A percentile compares a stretch with the other conserved stretches of the same genome.
Conservation (phyloP, 2,888 invertebrate species). For the Protodeltote pygarga region DNA sequence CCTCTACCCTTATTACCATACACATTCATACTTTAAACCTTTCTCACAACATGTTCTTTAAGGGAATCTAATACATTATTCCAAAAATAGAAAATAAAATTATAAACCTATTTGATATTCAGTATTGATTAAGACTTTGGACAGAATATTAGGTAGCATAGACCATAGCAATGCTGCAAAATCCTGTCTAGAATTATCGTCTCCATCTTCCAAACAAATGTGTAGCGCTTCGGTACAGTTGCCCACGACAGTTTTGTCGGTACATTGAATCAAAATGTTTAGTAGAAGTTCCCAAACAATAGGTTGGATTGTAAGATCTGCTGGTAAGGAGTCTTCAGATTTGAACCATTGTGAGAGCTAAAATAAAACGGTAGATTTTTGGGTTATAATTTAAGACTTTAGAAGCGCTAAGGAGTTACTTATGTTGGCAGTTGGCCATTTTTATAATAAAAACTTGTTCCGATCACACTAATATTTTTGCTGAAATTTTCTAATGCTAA, state of each 20-base stretch:
- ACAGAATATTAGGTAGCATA: constrained; percentile 69
- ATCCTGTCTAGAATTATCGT: constrained; percentile 61
- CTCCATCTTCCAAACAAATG: constrained; percentile 62
- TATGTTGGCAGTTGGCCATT: too few species aligned
- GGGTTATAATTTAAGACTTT: too few species aligned
- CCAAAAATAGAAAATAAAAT: neutral
- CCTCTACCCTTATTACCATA: too few species aligned
- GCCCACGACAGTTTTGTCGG: constrained; percentile 51
- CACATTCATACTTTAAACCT: too few species aligned
- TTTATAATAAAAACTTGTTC: too few species aligned
- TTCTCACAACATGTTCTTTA: too few species aligned
- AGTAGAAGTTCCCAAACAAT: constrained; percentile 74
- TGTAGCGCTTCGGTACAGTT: constrained; percentile 71
- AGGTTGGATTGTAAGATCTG: constrained; percentile 65
- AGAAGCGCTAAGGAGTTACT: too few species aligned
- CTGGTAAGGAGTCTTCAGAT: constrained; percentile 70
- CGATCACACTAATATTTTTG: too few species aligned
- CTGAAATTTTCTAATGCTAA: too few species aligned
- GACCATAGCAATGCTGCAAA: constrained; percentile 70
- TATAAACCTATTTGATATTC: constrained; percentile 66
- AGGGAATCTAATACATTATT: too few species aligned
- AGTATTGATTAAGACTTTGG: constrained; percentile 68
- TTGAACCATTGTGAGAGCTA: constrained; percentile 79
- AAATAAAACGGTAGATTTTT: constrained; percentile 20
- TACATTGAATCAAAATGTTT: constrained; percentile 66